phyloP scores from a whole-genome alignment of 2,797 vertebrate genomes.

The Acomys russatus region DNA sequence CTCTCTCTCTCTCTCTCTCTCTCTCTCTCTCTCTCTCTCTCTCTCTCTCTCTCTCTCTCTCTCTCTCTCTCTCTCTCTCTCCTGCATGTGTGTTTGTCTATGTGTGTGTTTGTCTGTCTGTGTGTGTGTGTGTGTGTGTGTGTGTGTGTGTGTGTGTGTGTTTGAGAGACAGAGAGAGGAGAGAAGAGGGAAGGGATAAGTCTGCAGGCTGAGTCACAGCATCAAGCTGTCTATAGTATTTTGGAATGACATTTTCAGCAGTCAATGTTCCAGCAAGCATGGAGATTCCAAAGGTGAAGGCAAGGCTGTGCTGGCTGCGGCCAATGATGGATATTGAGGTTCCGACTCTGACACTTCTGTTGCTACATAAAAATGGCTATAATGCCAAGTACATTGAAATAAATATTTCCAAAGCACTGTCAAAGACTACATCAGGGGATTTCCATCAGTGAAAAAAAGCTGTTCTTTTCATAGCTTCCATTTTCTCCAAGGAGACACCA shows the following conservation, averaged over 20 bases:
- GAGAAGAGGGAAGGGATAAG: neutral
- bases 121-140: neutral
- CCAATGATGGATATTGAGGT: constrained; percentile 39
- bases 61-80: neutral
- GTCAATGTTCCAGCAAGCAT: constrained; percentile 26
- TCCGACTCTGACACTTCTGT: constrained; percentile 37
- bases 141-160: neutral
- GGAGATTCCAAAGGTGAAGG: neutral
- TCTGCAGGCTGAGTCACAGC: constrained; percentile 40
- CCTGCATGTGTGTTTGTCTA: neutral
- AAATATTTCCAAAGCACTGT: constrained; percentile 71
- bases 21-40: neutral
- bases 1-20: no score
- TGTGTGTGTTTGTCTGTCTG: neutral
- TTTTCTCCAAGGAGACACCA: constrained; percentile 42
- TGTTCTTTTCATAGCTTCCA: constrained; percentile 64
- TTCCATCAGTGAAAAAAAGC: constrained; percentile 57
- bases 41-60: neutral
- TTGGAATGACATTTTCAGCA: constrained; percentile 69
- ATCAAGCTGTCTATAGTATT: neutral
- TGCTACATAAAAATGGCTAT: constrained; percentile 63
- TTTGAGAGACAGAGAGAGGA: neutral
- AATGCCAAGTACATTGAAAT: constrained; percentile 68
- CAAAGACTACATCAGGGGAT: constrained; percentile 16
- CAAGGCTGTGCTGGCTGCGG: neutral